A percentile compares a stretch with the other conserved stretches of the same genome.
These are phyloP conservation scores for Stenchaetothrips biformis DNA, from an alignment of 2,888 invertebrate species.

Conservation along the genomic window DNA sequence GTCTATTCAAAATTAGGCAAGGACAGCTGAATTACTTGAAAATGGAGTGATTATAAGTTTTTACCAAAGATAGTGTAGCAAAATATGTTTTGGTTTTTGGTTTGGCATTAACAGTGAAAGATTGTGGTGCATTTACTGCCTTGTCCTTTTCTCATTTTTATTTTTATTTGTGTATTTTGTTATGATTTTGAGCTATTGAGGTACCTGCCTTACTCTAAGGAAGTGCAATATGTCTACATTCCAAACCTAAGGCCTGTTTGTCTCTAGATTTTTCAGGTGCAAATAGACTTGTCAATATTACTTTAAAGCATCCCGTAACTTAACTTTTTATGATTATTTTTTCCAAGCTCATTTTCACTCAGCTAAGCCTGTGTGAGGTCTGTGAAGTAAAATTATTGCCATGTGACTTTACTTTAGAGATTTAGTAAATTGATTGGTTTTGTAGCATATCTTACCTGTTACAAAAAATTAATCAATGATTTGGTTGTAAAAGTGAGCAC, in stretches of 20 bases:
- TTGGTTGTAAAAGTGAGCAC: background rate
- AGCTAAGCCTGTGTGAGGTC: too few relatives aligned
- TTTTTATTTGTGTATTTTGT: background rate
- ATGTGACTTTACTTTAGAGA: too few relatives aligned
- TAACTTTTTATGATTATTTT: background rate
- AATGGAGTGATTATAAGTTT: background rate
- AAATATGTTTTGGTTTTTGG: background rate
- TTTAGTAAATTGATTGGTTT: too few relatives aligned
- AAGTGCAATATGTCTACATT: background rate
- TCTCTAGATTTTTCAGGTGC: too few relatives aligned
- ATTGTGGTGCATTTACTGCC: background rate
- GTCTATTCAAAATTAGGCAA: background rate
- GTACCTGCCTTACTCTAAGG: conserved; percentile 22
- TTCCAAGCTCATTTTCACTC: too few relatives aligned
- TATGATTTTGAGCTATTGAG: conserved; percentile 10
- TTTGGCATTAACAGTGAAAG: background rate
- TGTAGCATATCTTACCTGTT: too few relatives aligned
- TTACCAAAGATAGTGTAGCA: conserved; percentile 15
- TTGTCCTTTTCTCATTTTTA: background rate
- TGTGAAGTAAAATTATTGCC: too few relatives aligned
- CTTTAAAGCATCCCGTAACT: too few relatives aligned
- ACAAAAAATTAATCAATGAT: background rate
- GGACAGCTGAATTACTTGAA: background rate
- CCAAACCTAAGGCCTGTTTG: too few relatives aligned
- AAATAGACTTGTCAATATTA: too few relatives aligned